A percentile compares a stretch with the other conserved stretches of the same genome.
Conservation (phyloP, 2,113 vertebrate genomes). For the Rattus rattus region DNA sequence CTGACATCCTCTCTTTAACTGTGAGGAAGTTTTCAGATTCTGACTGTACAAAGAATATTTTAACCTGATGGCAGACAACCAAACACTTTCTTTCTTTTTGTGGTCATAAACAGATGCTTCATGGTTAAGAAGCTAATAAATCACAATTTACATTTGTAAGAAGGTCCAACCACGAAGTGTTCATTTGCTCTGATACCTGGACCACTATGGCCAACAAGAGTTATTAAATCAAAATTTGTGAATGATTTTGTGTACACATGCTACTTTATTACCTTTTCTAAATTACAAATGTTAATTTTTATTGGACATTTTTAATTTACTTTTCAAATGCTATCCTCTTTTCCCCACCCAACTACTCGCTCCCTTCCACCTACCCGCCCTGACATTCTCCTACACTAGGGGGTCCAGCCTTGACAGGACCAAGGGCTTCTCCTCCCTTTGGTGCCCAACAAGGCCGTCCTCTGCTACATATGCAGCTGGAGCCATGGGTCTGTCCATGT, state of each 20-base stretch:
- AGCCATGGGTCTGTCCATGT: no score
- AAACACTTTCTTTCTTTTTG: not conserved
- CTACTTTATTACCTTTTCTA: not conserved
- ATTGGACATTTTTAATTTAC: no score
- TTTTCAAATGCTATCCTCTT: no score
- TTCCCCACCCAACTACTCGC: no score
- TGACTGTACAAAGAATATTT: not conserved
- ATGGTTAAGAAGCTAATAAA: constrained; percentile 44
- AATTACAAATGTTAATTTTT: not conserved
- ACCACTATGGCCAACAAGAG: not conserved
- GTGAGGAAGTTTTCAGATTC: not conserved
- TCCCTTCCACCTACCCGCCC: no score
- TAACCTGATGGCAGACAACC: not conserved
- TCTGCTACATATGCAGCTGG: no score
- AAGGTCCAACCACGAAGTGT: not conserved
- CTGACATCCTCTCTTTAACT: not conserved
- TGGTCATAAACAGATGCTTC: constrained; percentile 40
- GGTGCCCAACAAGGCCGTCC: no score
- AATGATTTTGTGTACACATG: not conserved
- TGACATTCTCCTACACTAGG: no score
- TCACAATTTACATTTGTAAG: constrained; percentile 30
- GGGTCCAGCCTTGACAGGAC: no score
- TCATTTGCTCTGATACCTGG: constrained; percentile 37
- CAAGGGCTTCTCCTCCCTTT: no score
- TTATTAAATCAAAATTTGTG: not conserved